Evolutionary conservation across 2,113 vertebrate species (phyloP), one percentile per base, ranked within the genome.

Genomic region (Archilochus colubris): DNA sequence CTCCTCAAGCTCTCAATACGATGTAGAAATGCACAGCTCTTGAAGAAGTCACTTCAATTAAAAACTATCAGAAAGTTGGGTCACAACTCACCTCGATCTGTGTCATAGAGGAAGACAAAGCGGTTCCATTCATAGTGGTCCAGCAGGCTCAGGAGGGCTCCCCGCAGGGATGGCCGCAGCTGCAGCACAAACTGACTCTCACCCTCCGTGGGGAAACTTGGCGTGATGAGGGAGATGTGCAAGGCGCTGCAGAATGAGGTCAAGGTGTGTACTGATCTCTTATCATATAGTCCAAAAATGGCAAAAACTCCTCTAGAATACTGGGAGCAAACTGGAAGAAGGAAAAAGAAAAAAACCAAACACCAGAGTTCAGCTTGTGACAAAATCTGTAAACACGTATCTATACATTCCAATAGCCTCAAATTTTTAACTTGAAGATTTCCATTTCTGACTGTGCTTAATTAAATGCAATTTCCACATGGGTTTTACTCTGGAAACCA

Each of bases 281-380:
- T 99, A 94, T 99, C 99, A 44, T 99, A 99, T 77, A 99, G 98
- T 97, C 99, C 99, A 96, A 99, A 99, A 97, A 99, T 99, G 97
- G 99, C 99, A 91, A 99, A 99, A 94, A 99, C 99, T 91, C 99
- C 99, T 96, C 99, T 98, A 27, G 99, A 99, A 96, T 99, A 99
- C 98, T 99, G 99, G 86, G 99, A 99, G 96, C 99, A 99, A 97
- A 99, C 99, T 99, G 98, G 59, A 97, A 98, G 13, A 86, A 69
- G 53, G 40, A 40, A 40, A 91, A 43, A 33, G 33, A 33, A 21
- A 73, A 33, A 10, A 30, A 25, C 14, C 38, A 24, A 33, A 1
- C 36, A 31, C 25, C 1, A 74, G 50, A n/a, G 27, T 83, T 83
- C 55, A 86, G 64, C 3, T 6, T 19, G 54, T 50, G 92, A n/a